Base-by-base conservation (phyloP, 2,888 invertebrate genomes). In the Geophilus truncorum region DNA sequence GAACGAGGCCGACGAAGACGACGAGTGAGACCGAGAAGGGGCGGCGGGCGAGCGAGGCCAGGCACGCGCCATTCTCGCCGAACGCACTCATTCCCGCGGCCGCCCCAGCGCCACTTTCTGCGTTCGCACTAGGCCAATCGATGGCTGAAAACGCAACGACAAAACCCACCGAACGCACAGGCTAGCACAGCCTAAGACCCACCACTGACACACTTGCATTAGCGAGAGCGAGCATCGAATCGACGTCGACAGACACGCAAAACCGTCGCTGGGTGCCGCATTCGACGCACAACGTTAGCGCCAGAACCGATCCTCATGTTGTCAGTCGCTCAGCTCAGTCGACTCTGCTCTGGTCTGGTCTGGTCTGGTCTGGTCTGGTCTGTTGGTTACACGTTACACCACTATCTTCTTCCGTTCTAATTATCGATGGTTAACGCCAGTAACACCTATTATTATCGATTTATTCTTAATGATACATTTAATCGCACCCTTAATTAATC, bases 61-160 rank as follows among this genome's bases (percentile, higher is more conserved):
- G 75, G 28, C 75, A 32, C 75, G 75, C 75, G 75, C 75, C 75
- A 75, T 75, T 75, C 75, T 75, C 75, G 75, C 75, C 30, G 30
- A 30, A 32, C 75, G 75, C 75, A 75, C 75, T 75, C 75, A 75
- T 75, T 75, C 75, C 75, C 75, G 75, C 75, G 75, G 28, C 75
- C 75, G 30, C 51, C 51, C 75, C 75, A 75, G 75, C 75, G 75
- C 75, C 28, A 32, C 75, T 51, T 51, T 51, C 51, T 51, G 51
- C 51, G 15, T 18, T 15, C 15, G 51, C 51, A 51, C 51, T 51
- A 18, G 21, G 51, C 51, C 51, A 51, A 51, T 51, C 51, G 51
- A 51, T 51, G 51, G 51, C 51, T 21, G 18, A 21, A 18, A 18
- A 18, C 18, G 21, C 18, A 51, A 51, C 0, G 51, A 21, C 18